These are phyloP conservation scores for Riparia riparia DNA, from an alignment of 2,113 vertebrate genomes.

Conservation along the genomic window DNA sequence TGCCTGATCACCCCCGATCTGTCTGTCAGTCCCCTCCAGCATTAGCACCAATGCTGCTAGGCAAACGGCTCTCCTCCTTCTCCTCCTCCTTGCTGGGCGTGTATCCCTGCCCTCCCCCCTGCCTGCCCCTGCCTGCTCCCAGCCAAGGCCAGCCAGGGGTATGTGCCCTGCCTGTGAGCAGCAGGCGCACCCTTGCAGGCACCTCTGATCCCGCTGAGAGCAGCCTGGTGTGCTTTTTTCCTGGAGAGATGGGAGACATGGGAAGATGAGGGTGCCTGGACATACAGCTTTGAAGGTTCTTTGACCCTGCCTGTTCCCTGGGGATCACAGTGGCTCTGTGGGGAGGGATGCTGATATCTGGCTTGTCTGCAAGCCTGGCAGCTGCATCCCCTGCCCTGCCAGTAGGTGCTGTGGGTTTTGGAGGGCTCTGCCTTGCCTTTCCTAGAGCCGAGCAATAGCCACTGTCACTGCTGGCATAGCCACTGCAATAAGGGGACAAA, in stretches of 20 bases:
- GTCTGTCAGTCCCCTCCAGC: background rate
- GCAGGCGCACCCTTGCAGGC: background rate
- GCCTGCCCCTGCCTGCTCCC: background rate
- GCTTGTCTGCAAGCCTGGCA: background rate
- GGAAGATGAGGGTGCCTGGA: background rate
- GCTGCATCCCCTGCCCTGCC: background rate
- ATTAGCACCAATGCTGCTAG: background rate
- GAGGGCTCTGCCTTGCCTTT: background rate
- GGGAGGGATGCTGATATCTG: background rate
- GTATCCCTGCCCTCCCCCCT: background rate
- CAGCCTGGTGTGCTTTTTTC: background rate
- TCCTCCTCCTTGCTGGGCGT: accelerated
- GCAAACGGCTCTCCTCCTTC: background rate
- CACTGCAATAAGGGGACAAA: background rate
- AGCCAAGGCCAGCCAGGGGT: accelerated
- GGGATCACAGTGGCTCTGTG: background rate
- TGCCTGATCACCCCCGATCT: accelerated
- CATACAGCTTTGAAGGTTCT: background rate
- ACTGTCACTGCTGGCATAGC: background rate
- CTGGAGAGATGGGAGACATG: background rate
- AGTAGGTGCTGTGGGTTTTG: background rate
- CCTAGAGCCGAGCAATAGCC: background rate
- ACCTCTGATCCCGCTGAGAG: accelerated
- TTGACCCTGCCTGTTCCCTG: background rate
- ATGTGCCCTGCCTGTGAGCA: background rate